Percentiles rank a stretch among this genome's conserved stretches.
Conservation (phyloP, 1,140 invertebrate species). For the Drosophila sulfurigaster region DNA sequence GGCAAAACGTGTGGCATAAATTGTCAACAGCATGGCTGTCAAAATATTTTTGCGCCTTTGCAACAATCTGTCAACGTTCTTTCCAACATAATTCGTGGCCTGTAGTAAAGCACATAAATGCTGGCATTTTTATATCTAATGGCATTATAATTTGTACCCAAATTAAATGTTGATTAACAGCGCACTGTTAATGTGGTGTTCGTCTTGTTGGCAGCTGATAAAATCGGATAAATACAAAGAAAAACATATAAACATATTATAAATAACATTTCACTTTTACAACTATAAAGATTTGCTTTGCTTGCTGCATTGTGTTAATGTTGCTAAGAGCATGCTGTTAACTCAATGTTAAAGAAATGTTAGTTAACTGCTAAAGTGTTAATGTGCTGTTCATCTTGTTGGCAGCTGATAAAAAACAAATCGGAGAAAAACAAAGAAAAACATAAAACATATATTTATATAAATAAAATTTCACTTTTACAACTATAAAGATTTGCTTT, state of each 20-base stretch:
- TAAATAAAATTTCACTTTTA: too few species aligned
- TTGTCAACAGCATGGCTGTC: constrained; percentile 31
- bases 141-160: constrained; percentile 19
- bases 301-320: too few species aligned
- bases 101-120: constrained; percentile 43
- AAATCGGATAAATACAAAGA: neutral
- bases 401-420: neutral
- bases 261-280: too few species aligned
- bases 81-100: constrained; percentile 22
- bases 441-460: too few species aligned
- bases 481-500: too few species aligned
- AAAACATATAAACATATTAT: neutral
- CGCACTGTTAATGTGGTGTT: neutral
- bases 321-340: neutral
- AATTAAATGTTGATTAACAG: constrained; percentile 10
- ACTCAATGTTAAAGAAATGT: too few species aligned
- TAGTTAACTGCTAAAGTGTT: neutral
- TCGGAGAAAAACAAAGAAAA: too few species aligned
- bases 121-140: constrained; percentile 39
- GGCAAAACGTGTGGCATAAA: constrained; percentile 68
- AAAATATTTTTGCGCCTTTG: constrained; percentile 41
- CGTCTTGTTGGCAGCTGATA: too few species aligned
- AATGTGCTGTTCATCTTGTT: too few species aligned
- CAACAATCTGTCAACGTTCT: constrained; percentile 29
- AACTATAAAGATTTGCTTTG: too few species aligned